These are phyloP conservation scores for Macquaria ambigua DNA, from an alignment of 2,113 vertebrate species.

Conservation along the genomic window DNA sequence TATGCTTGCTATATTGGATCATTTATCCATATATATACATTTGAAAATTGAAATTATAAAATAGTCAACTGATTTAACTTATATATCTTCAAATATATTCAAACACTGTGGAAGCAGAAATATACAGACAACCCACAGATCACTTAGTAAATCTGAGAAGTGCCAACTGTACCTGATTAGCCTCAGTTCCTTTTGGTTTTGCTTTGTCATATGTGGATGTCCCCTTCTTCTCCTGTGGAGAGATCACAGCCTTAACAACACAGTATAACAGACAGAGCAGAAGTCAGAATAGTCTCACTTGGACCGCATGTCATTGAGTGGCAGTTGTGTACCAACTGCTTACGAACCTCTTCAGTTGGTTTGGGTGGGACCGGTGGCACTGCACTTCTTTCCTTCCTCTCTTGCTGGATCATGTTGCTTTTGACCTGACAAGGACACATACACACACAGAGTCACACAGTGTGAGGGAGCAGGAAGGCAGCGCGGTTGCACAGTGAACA, in stretches of 20 bases:
- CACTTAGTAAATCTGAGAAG: neutral
- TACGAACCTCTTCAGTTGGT: constrained; percentile 65
- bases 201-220: constrained; percentile 14
- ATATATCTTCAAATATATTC: neutral
- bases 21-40: neutral
- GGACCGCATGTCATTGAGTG: neutral
- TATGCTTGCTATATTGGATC: neutral
- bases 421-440: constrained; percentile 66
- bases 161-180: constrained; percentile 50
- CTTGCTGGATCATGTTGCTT: constrained; percentile 48
- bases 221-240: constrained; percentile 69
- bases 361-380: constrained; percentile 50
- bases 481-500: neutral
- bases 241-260: constrained; percentile 11
- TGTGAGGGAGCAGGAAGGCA: neutral
- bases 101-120: neutral
- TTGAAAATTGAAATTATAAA: neutral
- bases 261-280: neutral
- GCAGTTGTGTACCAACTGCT: neutral
- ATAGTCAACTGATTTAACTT: neutral
- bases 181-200: constrained; percentile 32
- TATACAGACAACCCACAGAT: neutral
- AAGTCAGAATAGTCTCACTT: neutral
- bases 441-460: constrained; percentile 31
- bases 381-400: constrained; percentile 60